These are phyloP conservation scores for Hyposoter didymator DNA, from an alignment of 2,888 invertebrate genomes.

Conservation along the genomic window DNA sequence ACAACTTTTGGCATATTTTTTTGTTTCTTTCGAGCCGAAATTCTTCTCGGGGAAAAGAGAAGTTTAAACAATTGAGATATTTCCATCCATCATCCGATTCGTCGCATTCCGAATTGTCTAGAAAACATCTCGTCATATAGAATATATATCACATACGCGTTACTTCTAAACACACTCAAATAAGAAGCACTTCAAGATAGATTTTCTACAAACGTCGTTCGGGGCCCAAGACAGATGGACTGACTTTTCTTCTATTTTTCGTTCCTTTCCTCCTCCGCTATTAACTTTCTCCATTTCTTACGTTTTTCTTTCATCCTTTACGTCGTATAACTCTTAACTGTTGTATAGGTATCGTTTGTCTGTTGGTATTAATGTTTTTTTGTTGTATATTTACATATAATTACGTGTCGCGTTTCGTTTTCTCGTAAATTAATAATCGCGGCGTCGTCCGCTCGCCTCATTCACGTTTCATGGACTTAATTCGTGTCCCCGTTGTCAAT, in stretches of 20 bases:
- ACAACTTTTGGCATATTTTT: slow-evolving; percentile 57
- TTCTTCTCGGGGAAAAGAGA: slow-evolving; percentile 50
- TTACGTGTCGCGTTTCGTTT: slow-evolving; percentile 69
- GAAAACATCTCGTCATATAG: slow-evolving; percentile 83
- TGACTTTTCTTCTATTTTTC: slow-evolving; percentile 75
- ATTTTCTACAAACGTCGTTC: slow-evolving; percentile 82
- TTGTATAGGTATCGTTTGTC: slow-evolving; percentile 76
- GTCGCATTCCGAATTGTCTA: slow-evolving; percentile 74
- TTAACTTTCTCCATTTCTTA: slow-evolving; percentile 74
- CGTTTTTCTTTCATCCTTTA: slow-evolving; percentile 54
- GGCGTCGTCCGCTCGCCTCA: slow-evolving; percentile 55
- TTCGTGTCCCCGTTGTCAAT: slow-evolving; percentile 69
- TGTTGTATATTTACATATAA: slow-evolving; percentile 78
- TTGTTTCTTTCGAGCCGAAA: slow-evolving; percentile 27
- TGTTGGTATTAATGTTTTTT: slow-evolving; percentile 7
- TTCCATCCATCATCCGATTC: slow-evolving; percentile 39
- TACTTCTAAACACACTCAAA: slow-evolving; percentile 84
- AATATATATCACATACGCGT: slow-evolving; percentile 84
- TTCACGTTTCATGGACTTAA: slow-evolving; percentile 63
- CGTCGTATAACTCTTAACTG: slow-evolving; percentile 77
- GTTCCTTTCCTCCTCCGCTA: slow-evolving; percentile 52
- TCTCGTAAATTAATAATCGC: slow-evolving; percentile 60
- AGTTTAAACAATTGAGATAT: slow-evolving; percentile 45
- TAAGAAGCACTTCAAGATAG: slow-evolving; percentile 85
- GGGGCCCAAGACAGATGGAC: slow-evolving; percentile 81